These are phyloP conservation scores for Hylaeus anthracinus DNA, from an alignment of 1,140 invertebrate genomes.

Conservation along the genomic window DNA sequence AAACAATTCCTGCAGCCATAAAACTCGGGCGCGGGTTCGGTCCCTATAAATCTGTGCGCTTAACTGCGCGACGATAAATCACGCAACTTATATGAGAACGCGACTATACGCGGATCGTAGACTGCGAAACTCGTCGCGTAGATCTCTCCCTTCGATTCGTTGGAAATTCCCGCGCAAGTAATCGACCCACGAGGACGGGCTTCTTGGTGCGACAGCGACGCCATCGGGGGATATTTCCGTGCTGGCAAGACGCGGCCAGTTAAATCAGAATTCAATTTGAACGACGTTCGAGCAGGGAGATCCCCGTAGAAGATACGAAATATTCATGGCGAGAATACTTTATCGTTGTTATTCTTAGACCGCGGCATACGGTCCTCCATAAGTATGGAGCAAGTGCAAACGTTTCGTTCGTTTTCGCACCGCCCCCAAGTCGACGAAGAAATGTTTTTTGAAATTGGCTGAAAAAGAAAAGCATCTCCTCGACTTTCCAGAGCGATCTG, in stretches of 20 bases:
- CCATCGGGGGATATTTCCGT: slow-evolving; percentile 25
- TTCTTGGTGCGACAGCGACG: not conserved
- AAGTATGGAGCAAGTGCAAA: slow-evolving; percentile 1
- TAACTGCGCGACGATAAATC: slow-evolving; percentile 54
- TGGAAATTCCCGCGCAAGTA: slow-evolving; percentile 34
- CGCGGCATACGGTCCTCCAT: slow-evolving; percentile 27
- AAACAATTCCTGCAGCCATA: slow-evolving; percentile 48
- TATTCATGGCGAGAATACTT: slow-evolving; percentile 54
- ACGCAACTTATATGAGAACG: slow-evolving; percentile 28
- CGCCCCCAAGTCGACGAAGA: no score
- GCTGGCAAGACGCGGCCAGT: slow-evolving; percentile 37
- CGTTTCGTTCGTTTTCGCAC: slow-evolving; percentile 1
- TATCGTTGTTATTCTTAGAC: slow-evolving; percentile 48
- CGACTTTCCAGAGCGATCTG: no score
- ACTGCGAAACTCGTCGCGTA: slow-evolving; percentile 38
- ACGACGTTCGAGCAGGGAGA: slow-evolving; percentile 48
- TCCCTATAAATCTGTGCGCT: slow-evolving; percentile 47
- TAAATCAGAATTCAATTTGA: slow-evolving; percentile 71
- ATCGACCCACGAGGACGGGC: not conserved
- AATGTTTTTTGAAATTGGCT: no score
- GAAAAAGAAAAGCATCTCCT: no score
- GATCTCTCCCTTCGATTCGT: slow-evolving; percentile 18
- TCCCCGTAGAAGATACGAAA: slow-evolving; percentile 44
- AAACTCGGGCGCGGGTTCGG: slow-evolving; percentile 31
- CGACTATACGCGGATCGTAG: not conserved